phyloP scores from a whole-genome alignment of 2,888 invertebrate species.

The Drosophila tanythrix region DNA sequence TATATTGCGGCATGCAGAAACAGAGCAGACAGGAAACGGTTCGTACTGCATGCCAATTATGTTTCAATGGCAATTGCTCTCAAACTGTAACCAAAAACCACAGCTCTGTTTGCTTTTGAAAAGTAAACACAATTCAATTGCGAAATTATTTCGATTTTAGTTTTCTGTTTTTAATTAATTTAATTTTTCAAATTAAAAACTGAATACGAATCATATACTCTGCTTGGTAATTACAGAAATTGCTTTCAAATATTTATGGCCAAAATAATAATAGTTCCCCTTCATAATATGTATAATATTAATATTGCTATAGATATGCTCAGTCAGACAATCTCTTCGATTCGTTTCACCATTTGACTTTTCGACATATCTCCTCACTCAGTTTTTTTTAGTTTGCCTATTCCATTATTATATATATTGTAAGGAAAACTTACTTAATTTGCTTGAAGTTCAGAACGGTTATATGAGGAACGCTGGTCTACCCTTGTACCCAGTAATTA shows the following conservation, averaged over 20 bases:
- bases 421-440: not conserved
- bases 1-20: not conserved
- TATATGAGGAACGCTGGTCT: not conserved
- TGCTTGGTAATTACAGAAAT: not conserved
- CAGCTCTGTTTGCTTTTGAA: not conserved
- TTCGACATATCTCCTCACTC: not conserved
- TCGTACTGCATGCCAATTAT: constrained; percentile 43
- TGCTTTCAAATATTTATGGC: not conserved
- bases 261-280: not conserved
- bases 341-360: not conserved
- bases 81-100: constrained; percentile 24
- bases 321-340: not conserved
- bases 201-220: not conserved
- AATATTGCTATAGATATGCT: not conserved
- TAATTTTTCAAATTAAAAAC: not conserved
- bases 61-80: constrained; percentile 11
- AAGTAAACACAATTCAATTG: not conserved
- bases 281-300: not conserved
- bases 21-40: constrained; percentile 31
- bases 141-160: not conserved
- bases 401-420: not conserved
- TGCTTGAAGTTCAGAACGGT: not conserved
- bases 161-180: not conserved
- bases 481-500: too few relatives aligned
- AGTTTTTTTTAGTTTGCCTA: not conserved